Conservation (phyloP, 2,113 vertebrate species). For the Phoenicopterus ruber region DNA sequence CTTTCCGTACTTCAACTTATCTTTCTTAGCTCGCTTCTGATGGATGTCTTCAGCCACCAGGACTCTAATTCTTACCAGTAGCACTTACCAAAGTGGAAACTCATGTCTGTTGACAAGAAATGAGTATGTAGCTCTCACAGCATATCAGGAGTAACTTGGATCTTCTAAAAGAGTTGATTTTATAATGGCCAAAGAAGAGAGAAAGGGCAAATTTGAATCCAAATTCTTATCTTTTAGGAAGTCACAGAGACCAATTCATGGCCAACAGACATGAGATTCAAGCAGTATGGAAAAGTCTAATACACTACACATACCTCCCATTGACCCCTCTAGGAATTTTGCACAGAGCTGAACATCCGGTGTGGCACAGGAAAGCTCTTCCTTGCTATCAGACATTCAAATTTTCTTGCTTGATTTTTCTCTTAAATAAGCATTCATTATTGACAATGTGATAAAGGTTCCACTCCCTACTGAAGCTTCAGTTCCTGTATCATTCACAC, state of each 20-base stretch:
- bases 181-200: neutral
- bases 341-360: neutral
- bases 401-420: neutral
- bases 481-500: neutral
- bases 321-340: neutral
- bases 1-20: neutral
- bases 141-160: neutral
- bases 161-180: neutral
- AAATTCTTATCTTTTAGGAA: neutral
- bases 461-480: neutral
- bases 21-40: neutral
- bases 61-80: neutral
- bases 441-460: neutral
- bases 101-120: neutral
- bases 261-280: neutral
- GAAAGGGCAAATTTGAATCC: neutral
- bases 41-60: neutral
- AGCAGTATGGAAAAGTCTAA: neutral
- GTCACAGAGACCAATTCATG: neutral
- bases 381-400: neutral
- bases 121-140: neutral
- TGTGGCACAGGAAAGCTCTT: neutral
- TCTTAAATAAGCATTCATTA: neutral
- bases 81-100: neutral
- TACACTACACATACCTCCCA: neutral